These are phyloP conservation scores for Ptychobarbus kaznakovi DNA, from an alignment of 2,797 vertebrate genomes.

Conservation along the genomic window DNA sequence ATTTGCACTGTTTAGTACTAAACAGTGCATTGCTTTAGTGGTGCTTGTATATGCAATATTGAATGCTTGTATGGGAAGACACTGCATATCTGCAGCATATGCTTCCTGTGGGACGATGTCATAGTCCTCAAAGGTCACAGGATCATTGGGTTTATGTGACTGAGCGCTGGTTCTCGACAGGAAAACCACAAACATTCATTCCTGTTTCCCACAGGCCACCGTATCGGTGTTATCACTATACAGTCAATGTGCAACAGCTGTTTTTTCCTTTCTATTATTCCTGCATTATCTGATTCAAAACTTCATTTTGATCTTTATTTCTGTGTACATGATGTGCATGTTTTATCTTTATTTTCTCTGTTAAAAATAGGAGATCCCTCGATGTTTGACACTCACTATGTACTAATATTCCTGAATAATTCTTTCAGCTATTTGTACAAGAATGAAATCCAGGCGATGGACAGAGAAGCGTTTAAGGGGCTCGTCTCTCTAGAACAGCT, in stretches of 20 bases:
- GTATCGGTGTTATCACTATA: not conserved
- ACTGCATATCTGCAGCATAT: not conserved
- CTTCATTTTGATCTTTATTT: not conserved
- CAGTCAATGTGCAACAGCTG: not conserved
- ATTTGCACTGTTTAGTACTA: not conserved
- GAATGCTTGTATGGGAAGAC: not conserved
- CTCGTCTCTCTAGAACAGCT: constrained; percentile 99
- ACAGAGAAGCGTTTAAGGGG: constrained; percentile 99
- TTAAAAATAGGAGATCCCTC: not conserved
- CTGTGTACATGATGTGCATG: constrained; percentile 36
- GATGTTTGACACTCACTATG: constrained; percentile 62
- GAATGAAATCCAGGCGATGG: constrained; percentile 99
- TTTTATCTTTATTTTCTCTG: constrained; percentile 17
- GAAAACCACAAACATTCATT: constrained; percentile 49
- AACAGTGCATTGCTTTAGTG: not conserved
- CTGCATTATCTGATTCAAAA: not conserved
- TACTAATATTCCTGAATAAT: constrained; percentile 91
- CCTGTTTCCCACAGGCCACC: constrained; percentile 61
- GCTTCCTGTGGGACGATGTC: constrained; percentile 33
- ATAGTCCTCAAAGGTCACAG: not conserved
- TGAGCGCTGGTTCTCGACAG: constrained; percentile 36
- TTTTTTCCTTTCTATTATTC: not conserved
- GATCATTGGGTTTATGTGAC: constrained; percentile 22
- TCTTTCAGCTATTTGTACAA: constrained; percentile 99
- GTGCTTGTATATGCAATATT: not conserved